These are phyloP conservation scores for Calliphora vicina DNA, from an alignment of 1,140 invertebrate genomes.

Conservation along the genomic window DNA sequence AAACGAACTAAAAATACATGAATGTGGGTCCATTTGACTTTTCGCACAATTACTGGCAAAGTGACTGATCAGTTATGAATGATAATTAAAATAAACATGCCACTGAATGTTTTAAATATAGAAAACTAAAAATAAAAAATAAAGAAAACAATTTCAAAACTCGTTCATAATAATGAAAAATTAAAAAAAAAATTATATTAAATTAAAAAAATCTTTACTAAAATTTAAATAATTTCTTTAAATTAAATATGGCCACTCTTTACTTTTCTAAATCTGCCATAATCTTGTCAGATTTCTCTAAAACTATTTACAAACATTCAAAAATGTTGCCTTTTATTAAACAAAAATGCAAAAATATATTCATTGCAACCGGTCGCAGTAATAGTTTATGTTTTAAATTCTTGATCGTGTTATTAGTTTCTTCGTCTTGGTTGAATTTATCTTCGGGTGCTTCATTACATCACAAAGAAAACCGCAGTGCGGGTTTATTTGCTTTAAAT, in stretches of 20 bases:
- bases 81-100: not conserved
- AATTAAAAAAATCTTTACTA: not conserved
- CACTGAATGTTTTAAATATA: not conserved
- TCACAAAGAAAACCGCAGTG: conserved; percentile 36
- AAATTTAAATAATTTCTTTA: no score
- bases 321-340: not conserved
- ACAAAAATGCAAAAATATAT: not conserved
- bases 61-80: not conserved
- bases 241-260: not conserved
- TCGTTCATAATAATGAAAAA: not conserved
- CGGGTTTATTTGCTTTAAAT: conserved; percentile 30
- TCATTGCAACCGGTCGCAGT: not conserved
- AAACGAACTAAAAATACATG: not conserved
- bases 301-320: not conserved
- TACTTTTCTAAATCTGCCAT: not conserved
- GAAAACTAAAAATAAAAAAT: not conserved
- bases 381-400: not conserved
- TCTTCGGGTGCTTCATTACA: not conserved
- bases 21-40: not conserved
- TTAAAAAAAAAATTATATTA: not conserved
- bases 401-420: not conserved
- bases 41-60: not conserved
- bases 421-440: not conserved
- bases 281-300: not conserved
- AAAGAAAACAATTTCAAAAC: not conserved